Evolutionary conservation across 1,140 invertebrate genomes (phyloP), one percentile per base, ranked within the genome.

Genomic region (Chrysomallon squamiferum): DNA sequence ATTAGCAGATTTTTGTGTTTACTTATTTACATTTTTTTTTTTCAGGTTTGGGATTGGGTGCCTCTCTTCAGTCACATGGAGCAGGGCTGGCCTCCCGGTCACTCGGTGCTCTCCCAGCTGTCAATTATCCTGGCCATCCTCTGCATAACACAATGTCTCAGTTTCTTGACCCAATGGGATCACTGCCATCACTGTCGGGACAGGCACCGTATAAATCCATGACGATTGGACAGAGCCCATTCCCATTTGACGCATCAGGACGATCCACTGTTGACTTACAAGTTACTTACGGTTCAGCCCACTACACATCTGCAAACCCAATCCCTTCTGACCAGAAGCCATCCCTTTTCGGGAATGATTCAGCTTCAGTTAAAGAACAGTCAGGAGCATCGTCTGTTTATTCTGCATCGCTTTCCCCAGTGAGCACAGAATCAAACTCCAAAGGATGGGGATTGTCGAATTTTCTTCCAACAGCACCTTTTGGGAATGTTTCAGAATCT

Each of bases 371-470:
- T 9, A 59, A 59, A 27, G 58, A 59, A 25, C 35, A 20, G 32
- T n/a, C 7, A 27, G 22, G 20, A 59, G 9, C 58, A 9, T 41
- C 38, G 38, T n/a, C 58, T 27, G 50, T 30, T 25, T 59, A 30
- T 11, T 62, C 66, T 7, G 59, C 62, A 29, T 45, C 43, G 25
- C 64, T 59, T 27, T 33, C 60, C 32, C n/a, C 66, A 22, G 35
- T 38, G 6, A 38, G 35, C 35, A 38, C 35, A 38, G 73, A 75
- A 45, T 54, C 52, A 4, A 59, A 59, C 27, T 27, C 57, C 20
- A 75, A 74, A 59, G 65, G 65, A 25, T 80, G 74, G 74, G 66
- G 71, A 15, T 43, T 76, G 29, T 71, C 73, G 43, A 77, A 73
- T 41, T 80, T 78, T 61, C 52, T 78, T 13, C 62, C 69, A 18